These are phyloP conservation scores for Venustaconcha ellipsiformis DNA, from an alignment of 1,140 invertebrate genomes.

Conservation along the genomic window DNA sequence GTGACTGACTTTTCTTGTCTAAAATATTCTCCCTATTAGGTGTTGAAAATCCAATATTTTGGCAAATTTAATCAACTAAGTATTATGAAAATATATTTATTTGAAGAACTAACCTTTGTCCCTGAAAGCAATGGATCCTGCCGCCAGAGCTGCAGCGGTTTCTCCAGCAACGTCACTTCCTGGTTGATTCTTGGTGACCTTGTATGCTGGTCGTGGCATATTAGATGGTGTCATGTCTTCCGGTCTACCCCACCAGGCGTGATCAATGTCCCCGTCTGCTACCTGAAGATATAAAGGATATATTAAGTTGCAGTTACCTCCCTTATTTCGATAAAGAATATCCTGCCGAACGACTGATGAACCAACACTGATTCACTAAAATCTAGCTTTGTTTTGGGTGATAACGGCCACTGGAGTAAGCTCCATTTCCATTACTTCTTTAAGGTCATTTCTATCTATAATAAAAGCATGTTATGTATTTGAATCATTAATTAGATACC, in stretches of 20 bases:
- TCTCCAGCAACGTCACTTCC: conserved; percentile 77
- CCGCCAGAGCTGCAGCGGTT: conserved; percentile 75
- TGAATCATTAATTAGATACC: too few relatives aligned
- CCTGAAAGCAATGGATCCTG: conserved; percentile 73
- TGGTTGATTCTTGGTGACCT: conserved; percentile 72
- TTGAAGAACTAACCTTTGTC: conserved; percentile 30
- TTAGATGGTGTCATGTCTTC: conserved; percentile 76
- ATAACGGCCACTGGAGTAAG: too few relatives aligned
- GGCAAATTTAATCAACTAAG: too few relatives aligned
- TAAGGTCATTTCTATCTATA: too few relatives aligned
- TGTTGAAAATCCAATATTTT: too few relatives aligned
- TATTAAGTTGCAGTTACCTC: not conserved
- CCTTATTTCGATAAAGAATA: too few relatives aligned
- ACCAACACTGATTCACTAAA: too few relatives aligned
- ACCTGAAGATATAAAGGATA: conserved; percentile 50
- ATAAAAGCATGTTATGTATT: too few relatives aligned
- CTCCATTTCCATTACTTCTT: too few relatives aligned
- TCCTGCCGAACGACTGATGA: too few relatives aligned
- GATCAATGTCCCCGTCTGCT: conserved; percentile 42
- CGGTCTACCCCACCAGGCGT: conserved; percentile 42
- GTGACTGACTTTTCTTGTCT: not conserved
- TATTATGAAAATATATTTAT: not conserved
- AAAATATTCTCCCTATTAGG: not conserved
- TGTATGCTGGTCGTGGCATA: conserved; percentile 74
- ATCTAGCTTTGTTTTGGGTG: too few relatives aligned